These are phyloP conservation scores for Ornithoptera alexandrae DNA, from an alignment of 2,888 invertebrate species.

Conservation along the genomic window DNA sequence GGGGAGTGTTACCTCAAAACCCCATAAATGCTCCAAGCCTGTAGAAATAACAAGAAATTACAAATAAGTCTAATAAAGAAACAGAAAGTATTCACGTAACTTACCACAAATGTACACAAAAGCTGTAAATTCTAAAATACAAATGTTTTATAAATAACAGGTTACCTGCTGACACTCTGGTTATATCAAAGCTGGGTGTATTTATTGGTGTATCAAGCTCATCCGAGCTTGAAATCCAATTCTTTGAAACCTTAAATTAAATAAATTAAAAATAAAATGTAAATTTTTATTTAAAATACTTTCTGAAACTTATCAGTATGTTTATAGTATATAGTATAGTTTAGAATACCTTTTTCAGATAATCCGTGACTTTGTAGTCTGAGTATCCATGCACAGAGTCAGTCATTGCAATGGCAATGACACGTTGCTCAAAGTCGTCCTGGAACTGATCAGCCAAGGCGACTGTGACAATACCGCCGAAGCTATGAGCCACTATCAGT, in stretches of 20 bases:
- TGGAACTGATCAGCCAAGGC: constrained; percentile 76
- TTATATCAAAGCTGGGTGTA: constrained; percentile 75
- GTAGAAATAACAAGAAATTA: constrained; percentile 25
- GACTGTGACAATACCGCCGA: constrained; percentile 85
- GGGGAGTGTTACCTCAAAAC: constrained; percentile 17
- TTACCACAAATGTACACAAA: constrained; percentile 1
- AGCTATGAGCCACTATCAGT: constrained; percentile 89
- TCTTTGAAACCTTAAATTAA: constrained; percentile 72
- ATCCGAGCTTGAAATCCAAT: constrained; percentile 81
- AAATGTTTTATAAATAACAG: neutral
- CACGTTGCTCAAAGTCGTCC: constrained; percentile 77
- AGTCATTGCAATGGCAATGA: constrained; percentile 87
- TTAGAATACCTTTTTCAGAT: constrained; percentile 57
- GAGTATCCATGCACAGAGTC: constrained; percentile 85
- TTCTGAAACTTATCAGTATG: neutral
- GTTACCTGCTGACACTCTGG: constrained; percentile 81
- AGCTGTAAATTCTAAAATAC: neutral
- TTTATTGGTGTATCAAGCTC: constrained; percentile 77
- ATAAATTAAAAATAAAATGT: neutral
- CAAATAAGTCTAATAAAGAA: constrained; percentile 7
- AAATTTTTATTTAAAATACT: neutral
- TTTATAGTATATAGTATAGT: no score
- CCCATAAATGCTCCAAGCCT: constrained; percentile 9
- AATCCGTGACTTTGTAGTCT: constrained; percentile 53
- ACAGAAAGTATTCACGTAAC: neutral